Evolutionary conservation across 2,888 invertebrate genomes (phyloP).

Genomic region (Petrolisthes cinctipes): DNA sequence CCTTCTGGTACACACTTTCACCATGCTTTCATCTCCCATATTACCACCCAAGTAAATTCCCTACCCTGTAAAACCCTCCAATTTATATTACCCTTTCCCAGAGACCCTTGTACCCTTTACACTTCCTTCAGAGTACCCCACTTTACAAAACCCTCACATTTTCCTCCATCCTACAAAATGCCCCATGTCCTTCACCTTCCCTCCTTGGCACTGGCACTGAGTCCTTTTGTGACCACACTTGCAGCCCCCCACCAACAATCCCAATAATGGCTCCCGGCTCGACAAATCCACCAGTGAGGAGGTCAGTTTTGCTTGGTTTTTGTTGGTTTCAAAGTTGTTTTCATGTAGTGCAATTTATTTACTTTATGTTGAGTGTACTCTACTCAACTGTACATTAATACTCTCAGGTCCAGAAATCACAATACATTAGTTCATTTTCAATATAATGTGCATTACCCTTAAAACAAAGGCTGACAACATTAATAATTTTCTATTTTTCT

Average conservation of each 20-base stretch:
- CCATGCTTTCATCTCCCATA: too few relatives aligned
- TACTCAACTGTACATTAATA: too few relatives aligned
- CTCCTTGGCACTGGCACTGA: background rate
- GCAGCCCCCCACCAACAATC: constrained; percentile 73
- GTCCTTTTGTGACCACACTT: background rate
- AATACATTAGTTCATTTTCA: too few relatives aligned
- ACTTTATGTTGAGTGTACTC: background rate
- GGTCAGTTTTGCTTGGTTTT: constrained; percentile 76
- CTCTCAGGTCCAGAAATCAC: too few relatives aligned
- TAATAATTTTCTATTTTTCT: too few relatives aligned
- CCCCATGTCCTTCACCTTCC: background rate
- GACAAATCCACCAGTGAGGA: constrained; percentile 96
- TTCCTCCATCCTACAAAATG: background rate
- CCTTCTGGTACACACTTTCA: too few relatives aligned
- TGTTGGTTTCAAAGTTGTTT: background rate
- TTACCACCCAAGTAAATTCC: too few relatives aligned
- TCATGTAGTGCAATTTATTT: background rate
- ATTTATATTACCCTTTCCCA: background rate
- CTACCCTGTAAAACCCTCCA: background rate
- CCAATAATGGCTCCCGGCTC: constrained; percentile 87
- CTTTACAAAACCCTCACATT: background rate
- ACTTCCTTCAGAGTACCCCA: background rate
- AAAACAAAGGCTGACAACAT: too few relatives aligned
- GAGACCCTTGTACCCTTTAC: background rate
- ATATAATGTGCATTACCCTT: too few relatives aligned